A percentile compares a stretch with the other conserved stretches of the same genome.
Conservation (phyloP, 2,113 vertebrate genomes). For the Sturnira hondurensis region DNA sequence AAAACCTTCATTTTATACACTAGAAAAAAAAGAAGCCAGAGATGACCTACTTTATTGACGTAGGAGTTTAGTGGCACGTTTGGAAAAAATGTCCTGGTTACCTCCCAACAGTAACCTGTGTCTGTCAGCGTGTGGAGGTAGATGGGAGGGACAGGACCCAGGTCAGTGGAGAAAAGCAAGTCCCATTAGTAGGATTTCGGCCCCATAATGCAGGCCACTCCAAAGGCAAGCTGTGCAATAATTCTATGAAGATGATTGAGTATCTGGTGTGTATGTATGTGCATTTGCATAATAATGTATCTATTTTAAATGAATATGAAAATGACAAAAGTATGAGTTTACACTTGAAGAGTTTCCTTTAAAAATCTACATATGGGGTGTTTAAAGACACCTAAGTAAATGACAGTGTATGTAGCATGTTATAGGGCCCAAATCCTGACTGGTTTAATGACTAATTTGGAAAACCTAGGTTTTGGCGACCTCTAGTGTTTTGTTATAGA, state of each 20-base stretch:
- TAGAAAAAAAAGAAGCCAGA: neutral
- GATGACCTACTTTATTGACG: neutral
- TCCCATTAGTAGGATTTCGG: neutral
- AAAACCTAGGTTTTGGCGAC: slow-evolving; percentile 14
- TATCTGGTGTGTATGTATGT: neutral
- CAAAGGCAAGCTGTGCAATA: neutral
- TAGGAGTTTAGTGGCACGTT: neutral
- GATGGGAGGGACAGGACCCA: neutral
- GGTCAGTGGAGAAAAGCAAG: neutral
- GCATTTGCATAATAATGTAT: neutral
- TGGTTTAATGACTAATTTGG: neutral
- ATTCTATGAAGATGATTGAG: neutral
- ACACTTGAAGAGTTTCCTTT: neutral
- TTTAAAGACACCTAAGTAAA: neutral
- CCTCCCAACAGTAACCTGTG: neutral
- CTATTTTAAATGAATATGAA: neutral
- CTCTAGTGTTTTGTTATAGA: slow-evolving; percentile 35
- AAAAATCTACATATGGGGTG: neutral
- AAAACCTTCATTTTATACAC: neutral
- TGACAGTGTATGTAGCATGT: neutral
- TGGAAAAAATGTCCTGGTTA: neutral
- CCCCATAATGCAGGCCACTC: neutral
- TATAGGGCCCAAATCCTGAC: neutral
- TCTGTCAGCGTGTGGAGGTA: neutral
- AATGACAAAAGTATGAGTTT: neutral